A percentile compares a stretch with the other conserved stretches of the same genome.
phyloP scores from a whole-genome alignment of 1,140 invertebrate species.

The Rhyacophila brunnea region DNA sequence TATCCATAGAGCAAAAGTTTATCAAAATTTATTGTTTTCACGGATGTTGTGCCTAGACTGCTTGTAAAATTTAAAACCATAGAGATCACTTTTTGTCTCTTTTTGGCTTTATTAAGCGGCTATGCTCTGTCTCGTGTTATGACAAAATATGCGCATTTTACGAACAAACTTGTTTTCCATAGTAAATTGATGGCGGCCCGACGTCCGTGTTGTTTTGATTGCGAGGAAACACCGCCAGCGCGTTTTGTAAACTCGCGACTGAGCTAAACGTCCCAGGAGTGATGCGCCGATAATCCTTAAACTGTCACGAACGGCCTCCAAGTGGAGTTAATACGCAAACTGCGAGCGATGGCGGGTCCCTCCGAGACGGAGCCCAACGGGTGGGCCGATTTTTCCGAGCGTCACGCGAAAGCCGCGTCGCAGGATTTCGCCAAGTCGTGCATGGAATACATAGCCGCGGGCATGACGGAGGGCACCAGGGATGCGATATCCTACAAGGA shows the following conservation, averaged over 20 bases:
- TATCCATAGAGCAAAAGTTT: background rate
- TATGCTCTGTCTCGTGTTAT: constrained; percentile 1
- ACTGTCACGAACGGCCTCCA: constrained; percentile 19
- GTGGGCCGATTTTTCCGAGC: constrained; percentile 86
- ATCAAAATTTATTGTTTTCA: constrained; percentile 1
- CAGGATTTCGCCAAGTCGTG: constrained; percentile 85
- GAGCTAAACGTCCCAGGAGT: constrained; percentile 6
- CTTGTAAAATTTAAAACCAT: constrained; percentile 9
- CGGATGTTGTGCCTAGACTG: constrained; percentile 13
- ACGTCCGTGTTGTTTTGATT: constrained; percentile 24
- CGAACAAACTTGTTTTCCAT: constrained; percentile 20
- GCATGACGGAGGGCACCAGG: constrained; percentile 63
- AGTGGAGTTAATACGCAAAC: constrained; percentile 25
- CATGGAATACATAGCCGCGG: constrained; percentile 73
- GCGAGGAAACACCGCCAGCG: constrained; percentile 4
- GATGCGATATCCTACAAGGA: constrained; percentile 69
- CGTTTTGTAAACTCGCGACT: background rate
- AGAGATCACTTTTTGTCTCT: constrained; percentile 3
- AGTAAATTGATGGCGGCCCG: constrained; percentile 21
- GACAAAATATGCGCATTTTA: constrained; percentile 22
- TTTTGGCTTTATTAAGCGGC: background rate
- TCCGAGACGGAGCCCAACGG: constrained; percentile 53
- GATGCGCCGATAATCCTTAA: constrained; percentile 10
- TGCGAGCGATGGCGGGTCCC: constrained; percentile 47
- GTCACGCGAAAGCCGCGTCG: constrained; percentile 79